phyloP scores from a whole-genome alignment of 1,140 invertebrate species.

The Lineus longissimus region DNA sequence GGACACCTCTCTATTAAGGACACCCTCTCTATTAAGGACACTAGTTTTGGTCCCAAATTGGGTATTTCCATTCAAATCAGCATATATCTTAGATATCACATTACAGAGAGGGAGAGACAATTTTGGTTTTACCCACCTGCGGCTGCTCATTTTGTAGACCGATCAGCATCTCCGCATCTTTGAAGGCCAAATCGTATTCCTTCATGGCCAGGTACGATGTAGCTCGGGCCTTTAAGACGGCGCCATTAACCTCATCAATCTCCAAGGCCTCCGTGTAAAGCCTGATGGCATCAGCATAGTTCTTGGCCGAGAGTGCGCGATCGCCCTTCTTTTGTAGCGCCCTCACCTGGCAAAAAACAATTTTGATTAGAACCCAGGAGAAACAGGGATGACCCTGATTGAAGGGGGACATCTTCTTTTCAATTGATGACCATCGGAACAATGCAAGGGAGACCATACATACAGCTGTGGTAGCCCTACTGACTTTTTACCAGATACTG shows the following conservation, averaged over 20 bases:
- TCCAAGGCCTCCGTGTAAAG: conserved; percentile 44
- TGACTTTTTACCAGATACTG: too few species aligned
- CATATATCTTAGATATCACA: background rate
- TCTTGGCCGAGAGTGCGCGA: conserved; percentile 28
- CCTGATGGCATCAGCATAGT: conserved; percentile 35
- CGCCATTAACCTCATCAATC: conserved; percentile 39
- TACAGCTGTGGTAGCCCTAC: too few species aligned
- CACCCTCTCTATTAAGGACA: too few species aligned
- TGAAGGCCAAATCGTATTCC: conserved; percentile 28
- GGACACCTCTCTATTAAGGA: too few species aligned
- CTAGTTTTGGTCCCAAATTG: too few species aligned
- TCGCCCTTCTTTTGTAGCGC: conserved; percentile 36
- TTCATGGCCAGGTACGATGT: conserved; percentile 35
- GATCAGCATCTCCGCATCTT: conserved; percentile 37
- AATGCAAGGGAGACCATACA: too few species aligned
- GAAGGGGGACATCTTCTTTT: too few species aligned
- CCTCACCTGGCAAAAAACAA: conserved; percentile 34
- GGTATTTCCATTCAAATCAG: conserved; percentile 5
- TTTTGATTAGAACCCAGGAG: too few species aligned
- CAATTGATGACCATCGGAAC: too few species aligned
- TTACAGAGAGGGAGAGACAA: background rate
- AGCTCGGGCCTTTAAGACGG: conserved; percentile 33
- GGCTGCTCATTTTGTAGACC: conserved; percentile 31
- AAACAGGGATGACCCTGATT: too few species aligned
- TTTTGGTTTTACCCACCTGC: conserved; percentile 30